Evolutionary conservation across 2,113 vertebrate genomes (phyloP).

Genomic region (Polypterus senegalus): DNA sequence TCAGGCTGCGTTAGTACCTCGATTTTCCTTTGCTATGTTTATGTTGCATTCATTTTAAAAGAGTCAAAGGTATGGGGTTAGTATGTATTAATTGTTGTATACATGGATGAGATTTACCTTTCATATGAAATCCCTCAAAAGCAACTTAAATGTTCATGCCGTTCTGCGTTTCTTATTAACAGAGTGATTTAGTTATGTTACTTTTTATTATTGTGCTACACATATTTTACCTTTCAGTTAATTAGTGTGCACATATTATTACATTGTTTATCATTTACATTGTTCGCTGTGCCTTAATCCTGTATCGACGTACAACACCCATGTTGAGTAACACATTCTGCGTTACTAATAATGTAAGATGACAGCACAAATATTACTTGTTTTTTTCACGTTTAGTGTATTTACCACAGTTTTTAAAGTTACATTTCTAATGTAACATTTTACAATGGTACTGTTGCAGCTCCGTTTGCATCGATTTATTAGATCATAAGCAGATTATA

Average conservation of each 20-base stretch:
- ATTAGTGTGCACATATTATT: no score
- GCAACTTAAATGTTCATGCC: neutral
- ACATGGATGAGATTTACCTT: neutral
- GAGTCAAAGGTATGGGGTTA: neutral
- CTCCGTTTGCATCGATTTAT: neutral
- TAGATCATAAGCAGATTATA: neutral
- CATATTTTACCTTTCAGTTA: neutral
- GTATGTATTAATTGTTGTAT: neutral
- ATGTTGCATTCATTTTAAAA: neutral
- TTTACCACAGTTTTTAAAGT: no score
- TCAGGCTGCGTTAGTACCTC: neutral
- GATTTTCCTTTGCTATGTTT: neutral
- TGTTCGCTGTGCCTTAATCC: no score
- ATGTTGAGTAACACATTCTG: no score
- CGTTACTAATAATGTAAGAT: no score
- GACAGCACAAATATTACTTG: no score
- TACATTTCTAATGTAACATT: no score
- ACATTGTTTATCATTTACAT: no score
- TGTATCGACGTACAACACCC: no score
- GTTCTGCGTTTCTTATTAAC: no score
- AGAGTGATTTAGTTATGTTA: neutral
- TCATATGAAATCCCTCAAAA: neutral
- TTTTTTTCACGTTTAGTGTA: no score
- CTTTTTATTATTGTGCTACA: neutral
- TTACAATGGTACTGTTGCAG: neutral